Conservation (phyloP, 2,113 vertebrate genomes). For the Orthonyx spaldingii region DNA sequence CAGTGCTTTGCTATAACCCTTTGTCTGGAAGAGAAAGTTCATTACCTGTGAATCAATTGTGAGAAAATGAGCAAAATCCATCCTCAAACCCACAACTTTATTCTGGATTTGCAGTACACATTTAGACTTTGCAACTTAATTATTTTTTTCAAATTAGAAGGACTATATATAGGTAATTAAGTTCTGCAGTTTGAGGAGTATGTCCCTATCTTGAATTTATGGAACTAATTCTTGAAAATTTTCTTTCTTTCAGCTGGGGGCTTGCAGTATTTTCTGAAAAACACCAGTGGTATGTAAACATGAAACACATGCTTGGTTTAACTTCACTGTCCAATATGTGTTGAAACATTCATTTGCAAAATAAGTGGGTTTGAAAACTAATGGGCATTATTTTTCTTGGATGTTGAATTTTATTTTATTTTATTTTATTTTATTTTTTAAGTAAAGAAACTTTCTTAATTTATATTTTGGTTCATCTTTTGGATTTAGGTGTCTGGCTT, state of each 20-base stretch:
- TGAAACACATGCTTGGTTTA: not conserved
- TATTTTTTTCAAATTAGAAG: not conserved
- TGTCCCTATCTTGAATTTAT: not conserved
- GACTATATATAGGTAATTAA: not conserved
- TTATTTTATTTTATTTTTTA: not conserved
- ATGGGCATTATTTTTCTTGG: not conserved
- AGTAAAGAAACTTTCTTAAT: not conserved
- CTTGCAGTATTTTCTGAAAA: slow-evolving; percentile 90
- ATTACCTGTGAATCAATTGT: not conserved
- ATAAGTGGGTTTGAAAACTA: not conserved
- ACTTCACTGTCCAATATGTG: not conserved
- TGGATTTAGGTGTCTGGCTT: not conserved
- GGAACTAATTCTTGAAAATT: not conserved
- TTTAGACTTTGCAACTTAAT: not conserved
- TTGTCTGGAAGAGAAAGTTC: not conserved
- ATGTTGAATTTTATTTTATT: not conserved
- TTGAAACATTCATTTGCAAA: not conserved
- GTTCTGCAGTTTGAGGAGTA: not conserved
- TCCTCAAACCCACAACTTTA: not conserved
- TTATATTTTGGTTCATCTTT: not conserved
- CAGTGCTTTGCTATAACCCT: not conserved
- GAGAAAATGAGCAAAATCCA: not conserved
- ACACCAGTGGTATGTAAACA: slow-evolving; percentile 87
- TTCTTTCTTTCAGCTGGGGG: slow-evolving; percentile 82
- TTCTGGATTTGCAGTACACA: not conserved